Base-by-base conservation (phyloP, 2,113 vertebrate genomes). In the Alectura lathami region DNA sequence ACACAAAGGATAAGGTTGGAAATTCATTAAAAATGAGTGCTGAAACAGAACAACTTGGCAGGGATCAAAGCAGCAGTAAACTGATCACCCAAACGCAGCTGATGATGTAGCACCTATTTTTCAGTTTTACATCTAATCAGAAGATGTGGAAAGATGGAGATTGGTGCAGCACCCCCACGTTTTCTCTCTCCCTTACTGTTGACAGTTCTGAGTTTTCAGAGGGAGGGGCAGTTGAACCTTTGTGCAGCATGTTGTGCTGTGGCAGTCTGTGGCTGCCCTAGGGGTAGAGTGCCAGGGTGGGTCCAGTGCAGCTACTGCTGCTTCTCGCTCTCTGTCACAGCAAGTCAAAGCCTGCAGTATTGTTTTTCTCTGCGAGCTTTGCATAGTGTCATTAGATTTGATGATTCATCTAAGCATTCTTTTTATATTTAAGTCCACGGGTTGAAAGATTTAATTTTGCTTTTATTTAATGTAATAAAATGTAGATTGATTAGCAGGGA, bases 121-220 rank as follows among this genome's bases (percentile, higher is more conserved):
- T 57, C 21, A 7, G 54, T 57, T 57, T 57, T 57, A 57, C 20
- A 8, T 57, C 8, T 22, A 21, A 18, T 57, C 54, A 56, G 54
- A 56, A 21, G 11, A 26, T 0, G 2, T 3, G 1, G 47, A 67
- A 24, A 56, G 57, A 9, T 78, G 64, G 60, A 54, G 6, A 8
- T 70, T 20, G 32, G 22, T 36, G 11, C 48, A 36, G 0, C n/a
- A 14, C 56, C 59, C 32, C 17, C 21, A 1, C 29, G 18, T 26
- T 27, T 0, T 23, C 3, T 27, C 6, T 72, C 8, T 72, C 3
- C 26, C 32, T 1, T 29, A 2, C 22, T 76, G 17, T 21, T 86
- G 38, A 10, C 29, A 51, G 54, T 6, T 47, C 11, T 1, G 13
- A 36, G 29, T 53, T 94, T 45, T 48, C 11, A 2, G 4, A 26